A percentile compares a stretch with the other conserved stretches of the same genome.
Conservation (phyloP, 2,113 vertebrate species). For the Serinus canaria region DNA sequence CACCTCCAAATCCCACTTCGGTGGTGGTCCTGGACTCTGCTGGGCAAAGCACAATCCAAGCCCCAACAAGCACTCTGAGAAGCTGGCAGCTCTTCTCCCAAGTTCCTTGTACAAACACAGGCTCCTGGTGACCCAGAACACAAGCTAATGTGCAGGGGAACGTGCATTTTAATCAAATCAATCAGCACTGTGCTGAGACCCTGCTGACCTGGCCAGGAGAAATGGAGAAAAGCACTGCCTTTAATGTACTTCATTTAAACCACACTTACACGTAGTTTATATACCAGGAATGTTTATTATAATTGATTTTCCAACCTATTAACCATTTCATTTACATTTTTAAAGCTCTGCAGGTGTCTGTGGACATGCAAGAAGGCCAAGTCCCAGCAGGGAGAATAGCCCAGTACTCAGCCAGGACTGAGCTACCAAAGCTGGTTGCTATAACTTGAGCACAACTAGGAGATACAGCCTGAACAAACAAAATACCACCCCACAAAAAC, state of each 20-base stretch:
- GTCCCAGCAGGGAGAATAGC: neutral
- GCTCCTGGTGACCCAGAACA: conserved; percentile 22
- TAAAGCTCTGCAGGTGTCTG: neutral
- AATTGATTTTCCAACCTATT: conserved; percentile 65
- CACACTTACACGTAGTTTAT: conserved; percentile 54
- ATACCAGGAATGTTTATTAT: conserved; percentile 58
- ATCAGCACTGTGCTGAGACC: conserved; percentile 16
- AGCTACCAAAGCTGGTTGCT: neutral
- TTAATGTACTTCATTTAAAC: conserved; percentile 62
- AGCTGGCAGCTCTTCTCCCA: neutral
- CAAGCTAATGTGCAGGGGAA: neutral
- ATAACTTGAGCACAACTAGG: neutral
- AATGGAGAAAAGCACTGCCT: conserved; percentile 17
- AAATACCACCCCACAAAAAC: neutral
- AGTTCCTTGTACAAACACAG: neutral
- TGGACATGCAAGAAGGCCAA: neutral
- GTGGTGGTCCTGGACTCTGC: neutral
- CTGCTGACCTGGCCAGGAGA: conserved; percentile 41
- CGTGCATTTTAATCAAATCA: conserved; percentile 62
- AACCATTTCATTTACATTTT: conserved; percentile 48
- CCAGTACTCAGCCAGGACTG: neutral
- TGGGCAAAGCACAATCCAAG: neutral
- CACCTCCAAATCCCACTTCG: neutral
- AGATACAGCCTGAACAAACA: neutral
- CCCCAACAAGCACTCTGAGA: neutral